Evolutionary conservation across 1,140 invertebrate genomes (phyloP).

Genomic region (Diprion similis): DNA sequence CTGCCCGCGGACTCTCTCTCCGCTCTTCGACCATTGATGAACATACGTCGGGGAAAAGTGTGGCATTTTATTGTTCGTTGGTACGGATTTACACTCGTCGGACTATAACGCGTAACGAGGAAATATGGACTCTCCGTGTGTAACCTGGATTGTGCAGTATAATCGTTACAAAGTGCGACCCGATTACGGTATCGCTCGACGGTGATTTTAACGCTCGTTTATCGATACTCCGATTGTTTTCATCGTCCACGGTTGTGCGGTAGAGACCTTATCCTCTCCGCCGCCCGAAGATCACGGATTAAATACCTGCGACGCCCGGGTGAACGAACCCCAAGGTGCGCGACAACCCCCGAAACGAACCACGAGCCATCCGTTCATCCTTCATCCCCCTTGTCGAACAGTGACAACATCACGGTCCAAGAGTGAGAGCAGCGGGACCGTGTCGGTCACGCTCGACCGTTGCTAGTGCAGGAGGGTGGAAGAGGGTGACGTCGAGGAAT

Average conservation of each 20-base stretch:
- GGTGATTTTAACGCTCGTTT: not conserved
- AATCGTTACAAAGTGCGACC: not conserved
- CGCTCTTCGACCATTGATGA: slow-evolving; percentile 10
- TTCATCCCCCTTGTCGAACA: no score
- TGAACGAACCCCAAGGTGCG: no score
- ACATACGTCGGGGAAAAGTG: slow-evolving; percentile 9
- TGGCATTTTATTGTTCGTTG: not conserved
- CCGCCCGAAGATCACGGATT: no score
- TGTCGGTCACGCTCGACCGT: not conserved
- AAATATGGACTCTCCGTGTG: not conserved
- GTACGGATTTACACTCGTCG: not conserved
- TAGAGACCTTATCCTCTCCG: no score
- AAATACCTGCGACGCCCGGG: no score
- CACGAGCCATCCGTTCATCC: no score
- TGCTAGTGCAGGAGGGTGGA: not conserved
- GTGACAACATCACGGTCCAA: no score
- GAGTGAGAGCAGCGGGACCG: no score
- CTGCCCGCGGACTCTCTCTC: slow-evolving; percentile 32
- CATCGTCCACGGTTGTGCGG: no score
- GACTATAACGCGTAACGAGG: no score
- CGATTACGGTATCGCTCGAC: not conserved
- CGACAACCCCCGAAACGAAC: no score
- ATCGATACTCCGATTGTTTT: no score
- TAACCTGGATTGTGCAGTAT: not conserved
- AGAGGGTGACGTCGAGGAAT: not conserved